These are phyloP conservation scores for Rhyacophila brunnea DNA, from an alignment of 1,140 invertebrate species.

Conservation along the genomic window DNA sequence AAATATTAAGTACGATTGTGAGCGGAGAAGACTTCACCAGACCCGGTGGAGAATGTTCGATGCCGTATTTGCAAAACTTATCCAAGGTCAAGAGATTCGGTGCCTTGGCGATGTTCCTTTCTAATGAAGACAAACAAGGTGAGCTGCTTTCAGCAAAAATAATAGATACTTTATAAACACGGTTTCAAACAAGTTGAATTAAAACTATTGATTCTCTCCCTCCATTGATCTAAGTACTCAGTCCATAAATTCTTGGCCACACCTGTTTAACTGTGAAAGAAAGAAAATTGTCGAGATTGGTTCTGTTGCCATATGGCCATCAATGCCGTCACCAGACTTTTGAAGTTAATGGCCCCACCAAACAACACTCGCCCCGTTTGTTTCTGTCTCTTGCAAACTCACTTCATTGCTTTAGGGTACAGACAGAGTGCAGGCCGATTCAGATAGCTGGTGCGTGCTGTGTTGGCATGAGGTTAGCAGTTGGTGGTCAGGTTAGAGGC, in stretches of 20 bases:
- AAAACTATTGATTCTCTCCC: not conserved
- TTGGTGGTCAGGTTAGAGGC: no score
- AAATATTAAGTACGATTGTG: constrained; percentile 51
- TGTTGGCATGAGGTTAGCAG: no score
- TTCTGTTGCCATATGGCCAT: not conserved
- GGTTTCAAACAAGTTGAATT: not conserved
- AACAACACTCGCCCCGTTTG: no score
- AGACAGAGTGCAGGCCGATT: no score
- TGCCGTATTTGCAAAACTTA: constrained; percentile 39
- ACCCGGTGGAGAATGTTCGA: constrained; percentile 33
- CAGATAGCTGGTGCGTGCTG: no score
- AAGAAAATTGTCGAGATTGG: not conserved
- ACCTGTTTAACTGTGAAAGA: not conserved
- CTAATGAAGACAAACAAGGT: constrained; percentile 48
- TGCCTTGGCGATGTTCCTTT: constrained; percentile 49
- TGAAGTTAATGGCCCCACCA: no score
- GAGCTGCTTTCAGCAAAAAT: constrained; percentile 10
- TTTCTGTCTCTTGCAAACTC: no score
- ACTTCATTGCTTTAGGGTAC: no score
- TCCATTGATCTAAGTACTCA: not conserved
- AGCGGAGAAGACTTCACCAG: constrained; percentile 42
- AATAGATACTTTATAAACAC: not conserved
- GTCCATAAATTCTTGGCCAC: not conserved
- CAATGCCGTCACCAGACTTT: not conserved
- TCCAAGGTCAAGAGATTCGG: constrained; percentile 49